phyloP scores from a whole-genome alignment of 2,113 vertebrate species.

The Prietella phreatophila region DNA sequence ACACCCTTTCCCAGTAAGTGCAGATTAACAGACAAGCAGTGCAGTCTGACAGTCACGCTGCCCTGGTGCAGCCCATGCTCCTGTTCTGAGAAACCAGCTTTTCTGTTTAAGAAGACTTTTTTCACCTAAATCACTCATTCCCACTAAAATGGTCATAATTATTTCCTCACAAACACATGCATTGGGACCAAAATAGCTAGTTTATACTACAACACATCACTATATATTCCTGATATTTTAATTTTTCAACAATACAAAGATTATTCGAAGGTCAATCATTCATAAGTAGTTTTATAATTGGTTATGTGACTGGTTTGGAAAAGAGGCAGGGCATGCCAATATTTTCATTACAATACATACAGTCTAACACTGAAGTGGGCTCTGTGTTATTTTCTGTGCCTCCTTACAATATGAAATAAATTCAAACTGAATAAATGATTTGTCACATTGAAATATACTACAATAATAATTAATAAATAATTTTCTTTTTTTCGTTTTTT shows the following conservation, averaged over 20 bases:
- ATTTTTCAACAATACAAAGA: not conserved
- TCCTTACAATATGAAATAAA: not conserved
- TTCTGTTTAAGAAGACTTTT: slow-evolving; percentile 51
- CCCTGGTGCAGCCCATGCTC: slow-evolving; percentile 44
- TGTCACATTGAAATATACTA: not conserved
- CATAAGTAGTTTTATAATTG: not conserved
- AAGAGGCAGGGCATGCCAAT: not conserved
- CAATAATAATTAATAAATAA: not conserved
- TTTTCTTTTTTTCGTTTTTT: not conserved
- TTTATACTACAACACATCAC: not conserved
- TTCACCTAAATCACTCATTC: slow-evolving; percentile 37
- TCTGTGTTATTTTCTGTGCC: not conserved
- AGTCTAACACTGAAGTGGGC: not conserved
- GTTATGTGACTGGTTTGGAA: not conserved
- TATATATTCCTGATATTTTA: not conserved
- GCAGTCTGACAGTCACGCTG: slow-evolving; percentile 57
- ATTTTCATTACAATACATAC: not conserved
- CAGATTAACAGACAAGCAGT: slow-evolving; percentile 63
- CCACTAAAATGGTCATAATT: not conserved
- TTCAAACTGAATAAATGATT: not conserved
- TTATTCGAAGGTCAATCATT: not conserved
- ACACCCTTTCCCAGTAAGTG: slow-evolving; percentile 50
- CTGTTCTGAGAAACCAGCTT: slow-evolving; percentile 53
- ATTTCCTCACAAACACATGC: not conserved
- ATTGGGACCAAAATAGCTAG: not conserved